A percentile compares a stretch with the other conserved stretches of the same genome.
phyloP scores from a whole-genome alignment of 2,888 invertebrate species.

The Therioaphis trifolii region DNA sequence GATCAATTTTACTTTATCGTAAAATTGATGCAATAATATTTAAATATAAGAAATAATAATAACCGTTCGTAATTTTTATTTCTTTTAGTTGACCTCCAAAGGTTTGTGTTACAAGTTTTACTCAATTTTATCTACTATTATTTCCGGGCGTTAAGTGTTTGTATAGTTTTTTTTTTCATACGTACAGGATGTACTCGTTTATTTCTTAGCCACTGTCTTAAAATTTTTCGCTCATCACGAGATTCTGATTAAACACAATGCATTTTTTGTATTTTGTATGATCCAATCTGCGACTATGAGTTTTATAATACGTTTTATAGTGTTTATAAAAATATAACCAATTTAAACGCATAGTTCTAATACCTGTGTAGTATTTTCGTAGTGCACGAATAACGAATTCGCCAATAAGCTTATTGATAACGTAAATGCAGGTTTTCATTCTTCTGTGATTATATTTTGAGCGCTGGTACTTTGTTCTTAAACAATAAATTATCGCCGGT shows the following conservation, averaged over 20 bases:
- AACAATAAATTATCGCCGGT: too few species aligned
- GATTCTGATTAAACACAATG: not conserved
- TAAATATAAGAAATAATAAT: not conserved
- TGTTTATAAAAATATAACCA: too few species aligned
- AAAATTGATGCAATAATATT: not conserved
- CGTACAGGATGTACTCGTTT: constrained; percentile 39
- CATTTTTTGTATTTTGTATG: not conserved
- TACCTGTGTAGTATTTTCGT: too few species aligned
- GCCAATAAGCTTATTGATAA: too few species aligned
- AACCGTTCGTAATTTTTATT: not conserved
- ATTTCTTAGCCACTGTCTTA: not conserved
- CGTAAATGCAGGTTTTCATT: too few species aligned
- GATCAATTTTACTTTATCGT: too few species aligned
- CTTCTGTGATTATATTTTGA: too few species aligned
- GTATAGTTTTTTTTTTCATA: not conserved
- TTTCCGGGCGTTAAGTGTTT: constrained; percentile 40
- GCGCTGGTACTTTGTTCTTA: too few species aligned
- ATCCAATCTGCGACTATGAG: not conserved
- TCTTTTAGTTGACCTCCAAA: constrained; percentile 28
- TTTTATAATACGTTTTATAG: not conserved
- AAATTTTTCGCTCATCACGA: not conserved
- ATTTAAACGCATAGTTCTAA: too few species aligned
- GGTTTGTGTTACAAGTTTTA: not conserved
- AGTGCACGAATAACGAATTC: too few species aligned
- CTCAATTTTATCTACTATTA: constrained; percentile 11